Conservation (phyloP, 2,888 invertebrate species). For the Dexiosoma caninum region DNA sequence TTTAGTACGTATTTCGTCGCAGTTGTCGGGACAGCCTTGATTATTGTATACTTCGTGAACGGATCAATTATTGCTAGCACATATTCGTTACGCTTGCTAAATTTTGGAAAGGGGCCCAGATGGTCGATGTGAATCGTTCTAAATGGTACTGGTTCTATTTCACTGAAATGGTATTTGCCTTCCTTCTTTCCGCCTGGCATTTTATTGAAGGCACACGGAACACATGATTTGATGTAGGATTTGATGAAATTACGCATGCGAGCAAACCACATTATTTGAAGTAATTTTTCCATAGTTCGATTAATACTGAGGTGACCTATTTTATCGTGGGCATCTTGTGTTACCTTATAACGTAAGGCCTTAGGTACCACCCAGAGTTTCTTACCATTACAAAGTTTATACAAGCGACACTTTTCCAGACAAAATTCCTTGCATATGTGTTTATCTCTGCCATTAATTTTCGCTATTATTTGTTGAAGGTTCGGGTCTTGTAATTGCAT, state of each 20-base stretch:
- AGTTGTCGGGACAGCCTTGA: no score
- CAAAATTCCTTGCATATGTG: background rate
- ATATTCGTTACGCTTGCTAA: no score
- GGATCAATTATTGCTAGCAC: no score
- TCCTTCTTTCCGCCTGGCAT: constrained; percentile 32
- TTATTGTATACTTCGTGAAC: no score
- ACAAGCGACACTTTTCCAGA: no score
- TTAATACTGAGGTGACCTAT: background rate
- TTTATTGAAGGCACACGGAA: background rate
- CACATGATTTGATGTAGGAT: background rate
- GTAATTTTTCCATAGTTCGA: background rate
- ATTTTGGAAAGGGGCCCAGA: no score
- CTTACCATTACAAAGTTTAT: background rate
- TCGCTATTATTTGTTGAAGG: background rate
- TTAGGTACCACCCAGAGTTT: background rate
- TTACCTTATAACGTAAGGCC: background rate
- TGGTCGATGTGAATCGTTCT: no score
- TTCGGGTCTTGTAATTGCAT: background rate
- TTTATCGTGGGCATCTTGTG: background rate
- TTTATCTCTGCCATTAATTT: background rate
- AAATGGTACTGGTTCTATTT: no score
- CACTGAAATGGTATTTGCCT: no score
- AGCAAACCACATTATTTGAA: background rate
- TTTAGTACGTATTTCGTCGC: no score
- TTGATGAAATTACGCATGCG: background rate